Conservation (phyloP, 2,113 vertebrate genomes). For the Hepsetus odoe region DNA sequence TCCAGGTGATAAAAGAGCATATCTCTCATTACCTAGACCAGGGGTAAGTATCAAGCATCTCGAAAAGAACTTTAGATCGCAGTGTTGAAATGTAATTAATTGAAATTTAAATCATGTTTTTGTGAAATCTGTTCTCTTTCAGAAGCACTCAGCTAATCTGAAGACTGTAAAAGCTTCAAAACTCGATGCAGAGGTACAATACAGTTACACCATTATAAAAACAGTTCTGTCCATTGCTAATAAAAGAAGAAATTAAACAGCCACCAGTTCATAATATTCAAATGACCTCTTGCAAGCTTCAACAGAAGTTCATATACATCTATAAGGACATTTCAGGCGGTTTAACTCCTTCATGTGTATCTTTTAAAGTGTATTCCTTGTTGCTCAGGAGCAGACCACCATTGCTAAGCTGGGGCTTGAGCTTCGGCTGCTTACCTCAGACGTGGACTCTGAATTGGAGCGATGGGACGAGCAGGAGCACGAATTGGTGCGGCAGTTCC, state of each 20-base stretch:
- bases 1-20: conserved; percentile 92
- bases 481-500: conserved; percentile 82
- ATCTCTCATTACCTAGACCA: conserved; percentile 92
- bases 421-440: conserved; percentile 88
- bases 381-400: conserved; percentile 86
- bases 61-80: conserved; percentile 37
- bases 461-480: conserved; percentile 96
- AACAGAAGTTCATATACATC: no score
- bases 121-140: conserved; percentile 43
- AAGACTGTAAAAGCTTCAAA: conserved; percentile 90
- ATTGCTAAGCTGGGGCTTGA: conserved; percentile 92
- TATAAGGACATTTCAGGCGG: no score
- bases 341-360: no score
- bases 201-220: no score
- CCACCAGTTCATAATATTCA: no score
- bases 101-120: neutral
- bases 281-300: no score
- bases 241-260: no score
- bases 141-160: conserved; percentile 91
- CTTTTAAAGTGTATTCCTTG: no score
- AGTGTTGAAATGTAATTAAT: no score
- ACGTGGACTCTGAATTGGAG: conserved; percentile 88
- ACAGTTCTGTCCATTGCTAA: no score
- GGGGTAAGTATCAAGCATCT: conserved; percentile 91
- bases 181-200: conserved; percentile 91